Conservation (phyloP, 2,113 vertebrate genomes). For the Fulmarus glacialis region DNA sequence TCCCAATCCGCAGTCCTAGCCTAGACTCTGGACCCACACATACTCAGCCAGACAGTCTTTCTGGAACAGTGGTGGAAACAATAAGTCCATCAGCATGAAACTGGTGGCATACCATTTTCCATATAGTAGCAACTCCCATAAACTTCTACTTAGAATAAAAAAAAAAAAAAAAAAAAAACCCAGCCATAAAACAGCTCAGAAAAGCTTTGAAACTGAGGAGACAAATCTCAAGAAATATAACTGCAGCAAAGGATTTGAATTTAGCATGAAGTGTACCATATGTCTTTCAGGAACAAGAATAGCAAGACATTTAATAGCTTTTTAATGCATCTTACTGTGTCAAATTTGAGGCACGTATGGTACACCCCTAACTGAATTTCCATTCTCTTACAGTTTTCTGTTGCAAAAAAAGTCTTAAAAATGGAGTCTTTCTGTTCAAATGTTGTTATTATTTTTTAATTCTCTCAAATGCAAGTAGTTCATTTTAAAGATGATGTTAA, state of each 20-base stretch:
- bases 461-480: background rate
- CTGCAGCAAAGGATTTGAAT: background rate
- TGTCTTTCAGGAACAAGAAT: background rate
- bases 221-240: background rate
- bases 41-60: background rate
- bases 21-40: background rate
- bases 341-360: background rate
- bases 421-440: background rate
- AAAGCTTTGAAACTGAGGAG: background rate
- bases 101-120: background rate
- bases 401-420: background rate
- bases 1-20: background rate
- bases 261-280: background rate
- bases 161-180: too few relatives aligned
- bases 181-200: background rate
- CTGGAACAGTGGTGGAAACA: background rate
- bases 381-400: background rate
- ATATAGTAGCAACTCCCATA: background rate
- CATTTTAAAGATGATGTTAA: background rate
- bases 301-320: background rate
- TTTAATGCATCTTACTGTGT: background rate
- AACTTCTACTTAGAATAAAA: background rate
- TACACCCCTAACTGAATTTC: background rate
- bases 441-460: background rate
- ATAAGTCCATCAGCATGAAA: background rate